Evolutionary conservation across 1,140 invertebrate species (phyloP).

Genomic region (Drosophila athabasca): DNA sequence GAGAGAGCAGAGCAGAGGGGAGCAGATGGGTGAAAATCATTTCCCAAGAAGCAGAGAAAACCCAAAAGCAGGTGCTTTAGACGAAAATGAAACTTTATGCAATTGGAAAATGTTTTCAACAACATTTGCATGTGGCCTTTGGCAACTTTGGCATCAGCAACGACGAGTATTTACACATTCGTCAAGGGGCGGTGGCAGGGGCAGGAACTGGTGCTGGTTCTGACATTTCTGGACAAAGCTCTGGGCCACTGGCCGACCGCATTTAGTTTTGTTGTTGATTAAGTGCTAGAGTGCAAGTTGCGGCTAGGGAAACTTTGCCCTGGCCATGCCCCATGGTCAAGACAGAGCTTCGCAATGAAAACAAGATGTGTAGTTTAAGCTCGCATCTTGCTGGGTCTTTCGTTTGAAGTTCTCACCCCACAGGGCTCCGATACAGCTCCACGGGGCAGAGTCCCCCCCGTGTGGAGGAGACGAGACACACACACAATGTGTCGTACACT

Average conservation of each 20-base stretch:
- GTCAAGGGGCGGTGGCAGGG: slow-evolving; percentile 20
- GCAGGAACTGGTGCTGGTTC: not conserved
- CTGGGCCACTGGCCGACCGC: slow-evolving; percentile 55
- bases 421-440: slow-evolving; percentile 9
- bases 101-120: slow-evolving; percentile 56
- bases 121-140: slow-evolving; percentile 58
- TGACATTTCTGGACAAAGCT: slow-evolving; percentile 17
- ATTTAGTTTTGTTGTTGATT: slow-evolving; percentile 67
- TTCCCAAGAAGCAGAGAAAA: not conserved
- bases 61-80: slow-evolving; percentile 39
- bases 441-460: not conserved
- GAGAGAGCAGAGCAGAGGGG: too few relatives aligned
- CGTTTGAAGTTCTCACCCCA: slow-evolving; percentile 7
- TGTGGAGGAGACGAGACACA: slow-evolving; percentile 15
- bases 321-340: slow-evolving; percentile 10
- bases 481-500: slow-evolving; percentile 34
- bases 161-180: slow-evolving; percentile 48
- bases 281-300: slow-evolving; percentile 56
- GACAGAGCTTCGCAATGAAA: slow-evolving; percentile 30
- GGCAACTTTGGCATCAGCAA: slow-evolving; percentile 27
- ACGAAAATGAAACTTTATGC: slow-evolving; percentile 58
- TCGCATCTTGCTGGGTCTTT: slow-evolving; percentile 5
- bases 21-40: too few relatives aligned
- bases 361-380: slow-evolving; percentile 28
- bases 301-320: slow-evolving; percentile 46